Evolutionary conservation across 1,140 invertebrate species (phyloP).

Genomic region (Atopsyche davidsoni): DNA sequence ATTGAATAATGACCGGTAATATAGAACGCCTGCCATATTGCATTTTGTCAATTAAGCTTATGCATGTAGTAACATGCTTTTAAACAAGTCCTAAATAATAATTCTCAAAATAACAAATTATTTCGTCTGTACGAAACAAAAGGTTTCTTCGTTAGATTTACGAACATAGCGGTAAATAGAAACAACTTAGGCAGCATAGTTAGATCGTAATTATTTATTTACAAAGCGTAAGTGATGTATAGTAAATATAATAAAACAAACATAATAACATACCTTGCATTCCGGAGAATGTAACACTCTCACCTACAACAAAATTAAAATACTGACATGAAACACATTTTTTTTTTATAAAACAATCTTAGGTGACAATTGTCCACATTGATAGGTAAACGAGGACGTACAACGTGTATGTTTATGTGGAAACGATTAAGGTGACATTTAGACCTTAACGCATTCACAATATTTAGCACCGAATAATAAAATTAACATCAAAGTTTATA

Average conservation of each 20-base stretch:
- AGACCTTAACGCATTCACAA: background rate
- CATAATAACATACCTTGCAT: conserved; percentile 46
- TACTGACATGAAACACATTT: too few relatives aligned
- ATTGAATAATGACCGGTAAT: too few relatives aligned
- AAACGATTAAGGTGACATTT: background rate
- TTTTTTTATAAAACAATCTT: background rate
- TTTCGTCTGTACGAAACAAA: background rate
- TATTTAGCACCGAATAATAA: background rate
- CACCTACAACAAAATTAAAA: conserved; percentile 43
- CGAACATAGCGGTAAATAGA: background rate
- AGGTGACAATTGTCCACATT: conserved; percentile 6
- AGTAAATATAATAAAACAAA: conserved; percentile 2
- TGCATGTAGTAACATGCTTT: too few relatives aligned
- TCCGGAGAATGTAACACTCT: conserved; percentile 51
- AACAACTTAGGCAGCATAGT: background rate
- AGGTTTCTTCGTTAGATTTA: conserved; percentile 5
- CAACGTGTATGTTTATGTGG: background rate
- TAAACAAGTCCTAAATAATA: background rate
- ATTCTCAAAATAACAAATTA: background rate
- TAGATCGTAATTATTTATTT: background rate
- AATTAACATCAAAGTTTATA: background rate
- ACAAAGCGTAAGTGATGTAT: background rate
- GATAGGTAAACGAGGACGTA: background rate
- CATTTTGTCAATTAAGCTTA: too few relatives aligned
- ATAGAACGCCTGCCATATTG: too few relatives aligned